A percentile compares a stretch with the other conserved stretches of the same genome.
phyloP scores from a whole-genome alignment of 2,113 vertebrate genomes.

The Lucifuga dentata region DNA sequence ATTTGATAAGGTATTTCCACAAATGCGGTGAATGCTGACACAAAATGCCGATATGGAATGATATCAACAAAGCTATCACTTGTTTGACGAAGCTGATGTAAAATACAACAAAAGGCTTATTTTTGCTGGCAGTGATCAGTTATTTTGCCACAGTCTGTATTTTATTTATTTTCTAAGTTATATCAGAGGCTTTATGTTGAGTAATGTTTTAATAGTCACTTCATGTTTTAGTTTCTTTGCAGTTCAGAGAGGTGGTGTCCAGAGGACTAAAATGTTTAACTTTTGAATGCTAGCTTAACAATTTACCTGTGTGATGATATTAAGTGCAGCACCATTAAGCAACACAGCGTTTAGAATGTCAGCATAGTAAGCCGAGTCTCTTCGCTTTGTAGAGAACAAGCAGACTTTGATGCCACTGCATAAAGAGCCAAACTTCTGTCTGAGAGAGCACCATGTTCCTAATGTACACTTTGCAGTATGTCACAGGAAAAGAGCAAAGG shows the following conservation, averaged over 20 bases:
- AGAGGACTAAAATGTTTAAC: slow-evolving; percentile 25
- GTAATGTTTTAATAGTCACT: slow-evolving; percentile 54
- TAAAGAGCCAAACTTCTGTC: slow-evolving; percentile 57
- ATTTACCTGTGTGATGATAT: slow-evolving; percentile 51
- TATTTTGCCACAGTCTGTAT: slow-evolving; percentile 61
- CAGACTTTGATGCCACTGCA: slow-evolving; percentile 45
- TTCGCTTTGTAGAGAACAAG: slow-evolving; percentile 56
- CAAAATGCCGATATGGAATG: slow-evolving; percentile 71
- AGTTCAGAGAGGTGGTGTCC: slow-evolving; percentile 23
- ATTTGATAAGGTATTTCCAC: slow-evolving; percentile 77
- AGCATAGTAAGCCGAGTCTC: slow-evolving; percentile 58
- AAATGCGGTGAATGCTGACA: slow-evolving; percentile 74
- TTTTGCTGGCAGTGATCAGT: slow-evolving; percentile 64
- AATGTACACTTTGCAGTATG: slow-evolving; percentile 70
- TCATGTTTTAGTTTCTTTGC: slow-evolving; percentile 54
- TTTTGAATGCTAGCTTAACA: slow-evolving; percentile 62
- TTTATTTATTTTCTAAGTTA: slow-evolving; percentile 69
- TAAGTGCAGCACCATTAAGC: slow-evolving; percentile 48
- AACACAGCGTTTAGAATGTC: slow-evolving; percentile 59
- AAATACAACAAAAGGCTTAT: slow-evolving; percentile 57
- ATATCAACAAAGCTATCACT: slow-evolving; percentile 56
- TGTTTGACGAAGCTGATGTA: slow-evolving; percentile 63
- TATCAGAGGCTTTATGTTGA: slow-evolving; percentile 62
- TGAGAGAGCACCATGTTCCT: slow-evolving; percentile 60
- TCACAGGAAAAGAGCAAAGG: slow-evolving; percentile 41